These are phyloP conservation scores for Pantherophis vulpinus DNA, from an alignment of 2,797 vertebrate genomes.

Conservation along the genomic window DNA sequence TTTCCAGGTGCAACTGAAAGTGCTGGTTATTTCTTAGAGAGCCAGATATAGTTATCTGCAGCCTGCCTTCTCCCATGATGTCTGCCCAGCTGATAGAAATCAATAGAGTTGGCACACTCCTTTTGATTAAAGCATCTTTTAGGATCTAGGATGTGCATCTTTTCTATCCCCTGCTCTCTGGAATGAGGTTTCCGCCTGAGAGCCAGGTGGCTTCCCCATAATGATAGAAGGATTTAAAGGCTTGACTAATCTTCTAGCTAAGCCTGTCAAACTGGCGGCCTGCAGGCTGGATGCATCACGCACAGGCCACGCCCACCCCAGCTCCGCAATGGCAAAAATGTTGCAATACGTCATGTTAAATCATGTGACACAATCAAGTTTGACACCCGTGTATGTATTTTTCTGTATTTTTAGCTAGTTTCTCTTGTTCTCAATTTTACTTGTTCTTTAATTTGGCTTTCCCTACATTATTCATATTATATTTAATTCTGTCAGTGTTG, in stretches of 20 bases:
- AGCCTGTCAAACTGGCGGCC: too few species aligned
- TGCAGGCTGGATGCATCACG: too few species aligned
- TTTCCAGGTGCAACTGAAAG: not conserved
- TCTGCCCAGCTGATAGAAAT: not conserved
- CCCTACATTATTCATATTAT: not conserved
- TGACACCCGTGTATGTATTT: not conserved
- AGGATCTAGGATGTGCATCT: not conserved
- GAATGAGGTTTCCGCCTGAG: not conserved
- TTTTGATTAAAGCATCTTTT: not conserved
- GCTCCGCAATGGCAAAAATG: too few species aligned
- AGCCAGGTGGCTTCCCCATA: not conserved
- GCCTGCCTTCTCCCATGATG: not conserved
- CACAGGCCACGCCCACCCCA: too few species aligned
- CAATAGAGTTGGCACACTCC: not conserved
- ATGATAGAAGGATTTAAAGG: not conserved
- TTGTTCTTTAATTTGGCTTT: not conserved
- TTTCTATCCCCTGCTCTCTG: not conserved
- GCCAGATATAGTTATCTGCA: not conserved
- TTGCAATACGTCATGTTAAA: too few species aligned
- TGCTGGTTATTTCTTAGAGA: not conserved
- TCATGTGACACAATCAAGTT: too few species aligned
- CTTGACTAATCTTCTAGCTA: not conserved
- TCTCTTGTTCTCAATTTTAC: not conserved
- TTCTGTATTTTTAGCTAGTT: not conserved
- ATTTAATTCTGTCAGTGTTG: not conserved